Base-by-base conservation (phyloP, 2,113 vertebrate genomes). In the Diadophis punctatus region DNA sequence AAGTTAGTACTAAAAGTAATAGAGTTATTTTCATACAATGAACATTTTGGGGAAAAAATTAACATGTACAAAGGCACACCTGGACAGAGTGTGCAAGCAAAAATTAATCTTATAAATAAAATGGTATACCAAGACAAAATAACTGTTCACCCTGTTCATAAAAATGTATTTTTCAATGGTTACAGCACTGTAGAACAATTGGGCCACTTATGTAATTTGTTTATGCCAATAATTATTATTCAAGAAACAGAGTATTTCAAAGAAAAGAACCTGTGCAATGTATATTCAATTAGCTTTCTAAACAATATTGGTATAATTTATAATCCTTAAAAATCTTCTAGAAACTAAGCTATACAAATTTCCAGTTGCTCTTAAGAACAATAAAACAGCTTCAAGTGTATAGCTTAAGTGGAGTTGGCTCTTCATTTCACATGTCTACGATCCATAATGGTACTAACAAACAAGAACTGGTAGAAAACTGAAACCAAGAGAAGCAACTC, bases 31-130 rank as follows among this genome's bases (percentile, higher is more conserved):
- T 55, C 30, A 55, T 39, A 55, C 30, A 18, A 3, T 10, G 30
- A 55, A 88, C 4, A 39, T 22, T 55, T 18, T 34, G 6, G 0
- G 4, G 0, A 0, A 9, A 1, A 16, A 68, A 27, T 27, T 10
- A 60, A 11, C 16, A 14, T 14, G 4, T 4, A 20, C 86, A 88
- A 88, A 88, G 34, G n/a, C n/a, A 55, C 9, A 55, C 51, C 8
- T 53, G n/a, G 9, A 88, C 51, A n/a, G n/a, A 88, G 8, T n/a
- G n/a, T 88, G n/a, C 86, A 88, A 30, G 8, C n/a, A 56, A 23
- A 10, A 56, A 14, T 10, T 30, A 43, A 39, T 46, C 34, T 43
- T 34, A 22, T 89, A 46, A 11, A 43, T 23, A 58, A 88, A 56
- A 12, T 6, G 23, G 25, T 30, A 48, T 8, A 56, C 14, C 46